Conservation (phyloP, 2,797 vertebrate species). For the Enteromius unitaeniatus region DNA sequence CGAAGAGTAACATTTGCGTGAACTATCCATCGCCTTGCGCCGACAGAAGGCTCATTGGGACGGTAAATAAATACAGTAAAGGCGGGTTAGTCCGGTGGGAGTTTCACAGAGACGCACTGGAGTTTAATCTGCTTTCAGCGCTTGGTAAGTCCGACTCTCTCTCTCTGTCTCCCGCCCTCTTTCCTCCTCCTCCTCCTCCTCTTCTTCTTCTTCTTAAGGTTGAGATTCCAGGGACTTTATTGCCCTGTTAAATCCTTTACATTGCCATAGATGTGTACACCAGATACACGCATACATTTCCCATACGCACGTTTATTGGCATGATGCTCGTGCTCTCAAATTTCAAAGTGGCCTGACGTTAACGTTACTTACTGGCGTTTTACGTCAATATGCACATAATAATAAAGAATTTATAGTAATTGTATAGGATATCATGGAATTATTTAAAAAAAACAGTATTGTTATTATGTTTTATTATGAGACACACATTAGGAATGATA, state of each 20-base stretch:
- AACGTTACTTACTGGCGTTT: neutral
- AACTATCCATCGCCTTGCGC: constrained; percentile 27
- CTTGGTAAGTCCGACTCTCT: constrained; percentile 27
- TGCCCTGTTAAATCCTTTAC: constrained; percentile 19
- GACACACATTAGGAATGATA: neutral
- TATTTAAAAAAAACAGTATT: neutral
- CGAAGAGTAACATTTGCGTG: constrained; percentile 20
- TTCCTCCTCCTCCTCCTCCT: neutral
- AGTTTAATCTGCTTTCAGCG: constrained; percentile 49
- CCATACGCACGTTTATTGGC: neutral
- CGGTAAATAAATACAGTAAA: constrained; percentile 36
- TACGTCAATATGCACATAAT: neutral
- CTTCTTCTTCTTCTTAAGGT: neutral
- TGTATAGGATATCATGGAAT: neutral
- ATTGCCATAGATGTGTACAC: neutral
- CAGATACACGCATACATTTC: neutral
- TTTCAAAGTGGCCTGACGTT: neutral
- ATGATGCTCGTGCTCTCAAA: neutral
- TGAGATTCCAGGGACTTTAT: neutral
- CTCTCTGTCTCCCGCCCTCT: constrained; percentile 12
- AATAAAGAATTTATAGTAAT: neutral
- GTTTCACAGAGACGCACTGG: constrained; percentile 37
- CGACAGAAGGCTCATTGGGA: neutral
- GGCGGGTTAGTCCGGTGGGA: constrained; percentile 26
- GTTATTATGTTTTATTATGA: neutral